Conservation (phyloP, 2,888 invertebrate species). For the Celastrina argiolus region DNA sequence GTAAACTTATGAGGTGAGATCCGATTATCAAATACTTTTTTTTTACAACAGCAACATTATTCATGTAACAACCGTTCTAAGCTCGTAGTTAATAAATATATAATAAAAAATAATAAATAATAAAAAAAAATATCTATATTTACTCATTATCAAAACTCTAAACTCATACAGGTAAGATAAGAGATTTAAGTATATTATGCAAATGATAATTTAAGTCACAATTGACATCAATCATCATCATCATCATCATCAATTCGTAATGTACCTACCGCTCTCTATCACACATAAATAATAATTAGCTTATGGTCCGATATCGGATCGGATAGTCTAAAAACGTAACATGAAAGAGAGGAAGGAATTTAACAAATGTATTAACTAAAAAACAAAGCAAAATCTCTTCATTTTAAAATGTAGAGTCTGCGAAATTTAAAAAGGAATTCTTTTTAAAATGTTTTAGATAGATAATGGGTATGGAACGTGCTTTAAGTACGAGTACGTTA, state of each 20-base stretch:
- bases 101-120: not conserved
- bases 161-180: too few species aligned
- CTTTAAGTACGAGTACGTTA: not conserved
- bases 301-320: too few species aligned
- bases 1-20: slow-evolving; percentile 28
- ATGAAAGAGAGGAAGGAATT: too few species aligned
- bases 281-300: too few species aligned
- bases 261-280: too few species aligned
- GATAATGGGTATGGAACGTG: not conserved
- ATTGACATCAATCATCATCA: too few species aligned
- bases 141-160: too few species aligned
- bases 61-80: not conserved
- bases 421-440: not conserved
- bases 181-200: too few species aligned
- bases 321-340: too few species aligned
- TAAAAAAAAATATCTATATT: not conserved
- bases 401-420: not conserved
- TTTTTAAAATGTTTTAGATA: not conserved
- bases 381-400: not conserved
- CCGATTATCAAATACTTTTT: slow-evolving; percentile 1
- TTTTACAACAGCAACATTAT: slow-evolving; percentile 8
- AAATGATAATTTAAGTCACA: too few species aligned
- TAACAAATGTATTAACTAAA: too few species aligned
- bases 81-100: not conserved
- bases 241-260: too few species aligned